Evolutionary conservation across 2,113 vertebrate species (phyloP).

Genomic region (Tapirus terrestris): DNA sequence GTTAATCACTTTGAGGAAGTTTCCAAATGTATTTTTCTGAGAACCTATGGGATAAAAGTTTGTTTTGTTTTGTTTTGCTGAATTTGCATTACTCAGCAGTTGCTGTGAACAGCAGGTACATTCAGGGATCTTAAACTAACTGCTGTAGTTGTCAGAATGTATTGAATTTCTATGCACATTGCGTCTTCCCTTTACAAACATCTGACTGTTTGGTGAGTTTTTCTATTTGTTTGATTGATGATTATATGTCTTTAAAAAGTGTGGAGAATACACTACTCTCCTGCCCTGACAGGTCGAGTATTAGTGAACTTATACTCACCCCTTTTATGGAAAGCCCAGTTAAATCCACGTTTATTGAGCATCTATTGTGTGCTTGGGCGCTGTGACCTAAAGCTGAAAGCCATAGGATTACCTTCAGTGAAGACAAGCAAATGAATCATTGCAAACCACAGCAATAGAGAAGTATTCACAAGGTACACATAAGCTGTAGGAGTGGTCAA

Average conservation of each 20-base stretch:
- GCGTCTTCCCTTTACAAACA: constrained; percentile 10
- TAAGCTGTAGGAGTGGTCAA: neutral
- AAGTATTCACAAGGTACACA: neutral
- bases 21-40: constrained; percentile 16
- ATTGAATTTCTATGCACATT: neutral
- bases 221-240: constrained; percentile 39
- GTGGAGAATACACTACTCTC: neutral
- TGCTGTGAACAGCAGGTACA: constrained; percentile 43
- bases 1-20: neutral
- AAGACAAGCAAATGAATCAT: neutral
- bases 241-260: neutral
- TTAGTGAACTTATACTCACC: neutral
- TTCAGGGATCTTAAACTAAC: constrained; percentile 36
- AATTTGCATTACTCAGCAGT: constrained; percentile 43
- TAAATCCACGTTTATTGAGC: neutral
- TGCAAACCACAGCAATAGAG: neutral
- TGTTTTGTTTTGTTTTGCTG: neutral
- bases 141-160: neutral
- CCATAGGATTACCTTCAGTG: neutral
- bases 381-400: neutral
- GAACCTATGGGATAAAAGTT: neutral
- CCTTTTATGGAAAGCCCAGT: neutral
- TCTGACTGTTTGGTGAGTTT: constrained; percentile 7
- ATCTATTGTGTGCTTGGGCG: neutral
- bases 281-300: neutral